These are phyloP conservation scores for Cordilura impudica DNA, from an alignment of 2,888 invertebrate genomes.

Conservation along the genomic window DNA sequence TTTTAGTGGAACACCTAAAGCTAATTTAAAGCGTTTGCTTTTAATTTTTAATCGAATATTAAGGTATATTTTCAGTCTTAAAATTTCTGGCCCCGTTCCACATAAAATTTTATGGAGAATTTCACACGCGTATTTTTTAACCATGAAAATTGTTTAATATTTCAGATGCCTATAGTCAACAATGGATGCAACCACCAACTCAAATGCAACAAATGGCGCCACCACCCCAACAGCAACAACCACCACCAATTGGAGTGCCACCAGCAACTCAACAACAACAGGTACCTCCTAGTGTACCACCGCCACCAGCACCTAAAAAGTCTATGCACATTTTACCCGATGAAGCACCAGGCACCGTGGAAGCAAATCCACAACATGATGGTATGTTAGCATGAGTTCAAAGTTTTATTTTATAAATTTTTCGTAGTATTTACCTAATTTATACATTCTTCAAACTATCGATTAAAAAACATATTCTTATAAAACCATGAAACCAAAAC, in stretches of 20 bases:
- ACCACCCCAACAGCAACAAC: slow-evolving; percentile 54
- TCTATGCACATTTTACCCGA: slow-evolving; percentile 43
- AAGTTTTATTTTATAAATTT: background rate
- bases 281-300: slow-evolving; percentile 40
- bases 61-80: too few relatives aligned
- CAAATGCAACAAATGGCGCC: slow-evolving; percentile 56
- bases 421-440: background rate
- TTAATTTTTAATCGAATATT: too few relatives aligned
- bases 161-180: slow-evolving; percentile 69
- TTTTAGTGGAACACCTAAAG: too few relatives aligned
- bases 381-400: slow-evolving; percentile 69
- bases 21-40: too few relatives aligned
- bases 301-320: slow-evolving; percentile 51
- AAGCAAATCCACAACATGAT: slow-evolving; percentile 71
- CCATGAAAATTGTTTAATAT: too few relatives aligned
- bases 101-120: too few relatives aligned
- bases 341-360: slow-evolving; percentile 60
- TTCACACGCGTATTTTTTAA: too few relatives aligned
- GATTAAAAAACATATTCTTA: too few relatives aligned
- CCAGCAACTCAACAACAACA: slow-evolving; percentile 30
- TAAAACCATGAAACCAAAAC: background rate
- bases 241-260: slow-evolving; percentile 56
- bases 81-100: too few relatives aligned
- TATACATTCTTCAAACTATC: background rate
- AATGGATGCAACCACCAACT: slow-evolving; percentile 67